Base-by-base conservation (phyloP, 2,888 invertebrate genomes). In the Caradrina clavipalpis region DNA sequence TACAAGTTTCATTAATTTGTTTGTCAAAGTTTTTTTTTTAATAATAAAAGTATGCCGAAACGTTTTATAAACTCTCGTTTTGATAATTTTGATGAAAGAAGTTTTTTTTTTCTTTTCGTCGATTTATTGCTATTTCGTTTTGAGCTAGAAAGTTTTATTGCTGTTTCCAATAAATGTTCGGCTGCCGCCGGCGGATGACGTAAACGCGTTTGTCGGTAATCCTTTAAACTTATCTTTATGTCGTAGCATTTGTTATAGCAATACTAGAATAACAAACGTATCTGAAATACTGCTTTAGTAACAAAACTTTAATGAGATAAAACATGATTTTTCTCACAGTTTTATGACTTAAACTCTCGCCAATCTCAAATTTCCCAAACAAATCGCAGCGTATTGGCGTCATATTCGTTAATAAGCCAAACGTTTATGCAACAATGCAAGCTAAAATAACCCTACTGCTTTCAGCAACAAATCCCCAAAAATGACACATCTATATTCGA, bases 1-100 rank as follows among this genome's bases (percentile, higher is more conserved):
- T 87, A 71, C 63, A 83, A 88, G 82, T 90, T 89, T 88, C 84
- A 85, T 87, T 89, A 90, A 89, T 91, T 91, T 89, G 81, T 86
- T 88, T 82, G 76, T 50, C 22, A 57, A 77, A 80, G 71, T 67
- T 74, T 76, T 51, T 62, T 60, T 69, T 69, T 75, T 69, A 45
- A 45, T 75, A 76, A 70, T 76, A 78, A 77, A 84, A 78, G 65
- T 84, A 78, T 60, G 61, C 61, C 54, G 50, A 73, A 73, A 67
- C 57, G 50, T 55, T 78, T 82, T 77, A 73, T 82, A 74, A 65
- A 74, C 59, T 77, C 57, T 42, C 47, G 59, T 61, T 76, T 76
- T 80, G 72, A 76, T 81, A 56, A 76, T 80, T 81, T 82, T 67
- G 77, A 79, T 80, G 74, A 78, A 84, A 76, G 45, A 76, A 81